Evolutionary conservation across 1,140 invertebrate species (phyloP), one percentile per base, ranked within the genome.

Genomic region (Leptonema lineaticorne): DNA sequence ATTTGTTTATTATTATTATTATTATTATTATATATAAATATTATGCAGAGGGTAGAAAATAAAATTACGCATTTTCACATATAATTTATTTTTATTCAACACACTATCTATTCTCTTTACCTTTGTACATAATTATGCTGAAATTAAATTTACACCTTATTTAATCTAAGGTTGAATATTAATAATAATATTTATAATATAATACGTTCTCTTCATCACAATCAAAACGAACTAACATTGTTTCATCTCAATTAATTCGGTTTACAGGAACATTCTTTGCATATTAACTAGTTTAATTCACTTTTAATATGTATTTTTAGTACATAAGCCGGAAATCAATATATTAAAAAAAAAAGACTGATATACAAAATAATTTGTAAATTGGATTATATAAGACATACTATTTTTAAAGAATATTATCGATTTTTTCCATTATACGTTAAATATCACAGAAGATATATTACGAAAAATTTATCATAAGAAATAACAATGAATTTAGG

Each of bases 11-110:
- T 28, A 30, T 28, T 33, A 33, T 22, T 16, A 58, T 18, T 27
- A n/a, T 22, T 6, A 48, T 16, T 33, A 33, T 33, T 33, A 33
- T 11, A 33, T 33, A 33, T 33, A 33, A 33, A 33, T 6, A 41
- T 4, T 41, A 14, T 41, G 37, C 8, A 2, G 16, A 53, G 16
- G 24, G 16, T 2, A 20, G 4, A 53, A 53, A 53, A 53, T 53
- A 53, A 20, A 18, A 4, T 59, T 30, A 27, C 4, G 9, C 67
- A 71, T 65, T 64, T 71, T 46, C 69, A 71, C 69, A 68, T 65
- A 71, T 64, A 68, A 67, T 71, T 71, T 68, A 68, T 64, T 71
- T n/a, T 37, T 56, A 67, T 70, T 58, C 68, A 69, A 59, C 63
- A 60, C 48, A 58, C 45, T 70, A 45, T 62, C 37, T n/a, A n/a